Percentiles rank a stretch among this genome's conserved stretches.
Evolutionary conservation across 2,113 vertebrate species (phyloP).

Genomic region (Pseudois nayaur): DNA sequence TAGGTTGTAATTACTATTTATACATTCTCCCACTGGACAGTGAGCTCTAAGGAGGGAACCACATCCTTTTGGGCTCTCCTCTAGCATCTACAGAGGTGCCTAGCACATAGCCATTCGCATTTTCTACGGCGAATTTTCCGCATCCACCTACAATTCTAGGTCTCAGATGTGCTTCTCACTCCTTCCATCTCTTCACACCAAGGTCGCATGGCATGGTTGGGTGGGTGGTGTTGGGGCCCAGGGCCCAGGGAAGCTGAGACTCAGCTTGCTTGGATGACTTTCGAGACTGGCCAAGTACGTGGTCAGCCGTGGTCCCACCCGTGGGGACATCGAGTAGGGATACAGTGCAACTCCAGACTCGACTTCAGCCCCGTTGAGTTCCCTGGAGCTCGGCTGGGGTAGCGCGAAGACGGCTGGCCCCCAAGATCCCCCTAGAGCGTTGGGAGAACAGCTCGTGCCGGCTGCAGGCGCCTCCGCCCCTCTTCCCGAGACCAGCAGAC

Average conservation of each 20-base stretch:
- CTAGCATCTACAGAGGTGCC: neutral
- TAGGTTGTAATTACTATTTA: neutral
- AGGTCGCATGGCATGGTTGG: neutral
- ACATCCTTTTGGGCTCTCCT: neutral
- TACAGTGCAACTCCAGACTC: neutral
- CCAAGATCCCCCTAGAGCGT: neutral
- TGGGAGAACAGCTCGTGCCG: fast-evolving
- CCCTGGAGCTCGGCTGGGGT: neutral
- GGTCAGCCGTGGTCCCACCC: neutral
- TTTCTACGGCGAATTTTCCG: neutral
- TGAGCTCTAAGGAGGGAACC: neutral
- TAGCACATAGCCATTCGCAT: neutral
- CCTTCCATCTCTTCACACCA: neutral
- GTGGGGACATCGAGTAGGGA: neutral
- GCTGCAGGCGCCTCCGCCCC: neutral
- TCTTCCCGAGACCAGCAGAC: neutral
- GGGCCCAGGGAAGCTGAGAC: neutral
- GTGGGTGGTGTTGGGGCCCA: too few relatives aligned
- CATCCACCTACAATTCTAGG: neutral
- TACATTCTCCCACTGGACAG: neutral
- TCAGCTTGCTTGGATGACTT: neutral
- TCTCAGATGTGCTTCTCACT: neutral
- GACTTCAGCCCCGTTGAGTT: neutral
- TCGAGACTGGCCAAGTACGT: neutral
- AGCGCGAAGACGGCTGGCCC: neutral